A percentile compares a stretch with the other conserved stretches of the same genome.
These are phyloP conservation scores for Cromileptes altivelis DNA, from an alignment of 2,113 vertebrate species.

Conservation along the genomic window DNA sequence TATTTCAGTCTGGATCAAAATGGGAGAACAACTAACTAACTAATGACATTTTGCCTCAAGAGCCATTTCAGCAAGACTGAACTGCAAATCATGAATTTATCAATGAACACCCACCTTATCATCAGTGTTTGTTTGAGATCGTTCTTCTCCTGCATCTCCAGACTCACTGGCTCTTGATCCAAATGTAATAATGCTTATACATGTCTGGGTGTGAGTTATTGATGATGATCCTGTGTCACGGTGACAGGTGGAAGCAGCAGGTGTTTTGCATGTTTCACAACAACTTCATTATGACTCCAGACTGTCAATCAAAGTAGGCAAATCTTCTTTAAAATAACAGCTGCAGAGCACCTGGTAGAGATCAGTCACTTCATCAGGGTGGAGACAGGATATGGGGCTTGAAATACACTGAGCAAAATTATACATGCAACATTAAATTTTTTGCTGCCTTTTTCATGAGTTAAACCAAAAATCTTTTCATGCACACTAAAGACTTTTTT, in stretches of 20 bases:
- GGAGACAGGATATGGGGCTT: too few relatives aligned
- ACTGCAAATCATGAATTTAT: background rate
- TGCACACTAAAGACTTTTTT: too few relatives aligned
- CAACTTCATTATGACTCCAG: background rate
- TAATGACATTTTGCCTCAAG: too few relatives aligned
- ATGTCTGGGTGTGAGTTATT: background rate
- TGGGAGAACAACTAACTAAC: too few relatives aligned
- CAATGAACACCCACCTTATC: background rate
- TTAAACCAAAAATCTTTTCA: too few relatives aligned
- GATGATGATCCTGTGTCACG: background rate
- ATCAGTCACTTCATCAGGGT: too few relatives aligned
- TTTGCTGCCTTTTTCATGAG: too few relatives aligned
- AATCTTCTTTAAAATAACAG: background rate
- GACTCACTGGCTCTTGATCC: background rate
- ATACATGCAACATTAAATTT: too few relatives aligned
- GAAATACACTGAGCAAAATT: too few relatives aligned
- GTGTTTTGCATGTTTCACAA: conserved; percentile 6
- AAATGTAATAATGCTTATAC: fast-evolving
- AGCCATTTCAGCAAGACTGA: background rate
- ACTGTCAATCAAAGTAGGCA: background rate
- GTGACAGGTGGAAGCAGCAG: background rate
- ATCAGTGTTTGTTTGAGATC: background rate
- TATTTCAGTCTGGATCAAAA: background rate
- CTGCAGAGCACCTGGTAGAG: too few relatives aligned
- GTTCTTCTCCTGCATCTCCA: background rate